Conservation (phyloP, 1,140 invertebrate species). For the Drosophila sp. region DNA sequence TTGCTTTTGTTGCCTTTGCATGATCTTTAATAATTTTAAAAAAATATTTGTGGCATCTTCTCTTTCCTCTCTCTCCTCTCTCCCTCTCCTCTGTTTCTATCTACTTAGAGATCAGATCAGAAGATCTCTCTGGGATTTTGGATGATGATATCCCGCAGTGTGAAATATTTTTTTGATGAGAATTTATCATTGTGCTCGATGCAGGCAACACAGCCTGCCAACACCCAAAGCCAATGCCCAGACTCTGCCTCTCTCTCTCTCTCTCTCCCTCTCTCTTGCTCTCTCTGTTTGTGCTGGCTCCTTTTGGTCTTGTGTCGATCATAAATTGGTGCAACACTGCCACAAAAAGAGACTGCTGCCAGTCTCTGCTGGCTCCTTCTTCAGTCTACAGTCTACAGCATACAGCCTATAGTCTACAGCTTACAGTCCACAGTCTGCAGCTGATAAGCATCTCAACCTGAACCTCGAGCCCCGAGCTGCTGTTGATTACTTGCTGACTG, state of each 20-base stretch:
- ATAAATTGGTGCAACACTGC: constrained; percentile 75
- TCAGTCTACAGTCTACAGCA: constrained; percentile 52
- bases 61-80: not conserved
- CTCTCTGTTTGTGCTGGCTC: constrained; percentile 13
- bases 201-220: constrained; percentile 49
- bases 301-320: constrained; percentile 68
- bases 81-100: constrained; percentile 6
- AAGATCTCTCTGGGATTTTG: constrained; percentile 21
- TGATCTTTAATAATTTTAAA: constrained; percentile 82
- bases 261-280: not conserved
- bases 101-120: constrained; percentile 63
- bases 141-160: constrained; percentile 79
- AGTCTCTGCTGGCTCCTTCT: constrained; percentile 24
- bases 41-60: constrained; percentile 73
- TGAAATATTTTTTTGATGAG: constrained; percentile 82
- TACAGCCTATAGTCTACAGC: too few relatives aligned
- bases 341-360: constrained; percentile 21
- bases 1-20: constrained; percentile 59
- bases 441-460: constrained; percentile 72
- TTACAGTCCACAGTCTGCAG: constrained; percentile 52
- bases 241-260: constrained; percentile 30
- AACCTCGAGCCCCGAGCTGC: constrained; percentile 17
- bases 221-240: constrained; percentile 41
- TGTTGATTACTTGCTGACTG: constrained; percentile 56
- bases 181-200: constrained; percentile 69